phyloP scores from a whole-genome alignment of 2,797 vertebrate species.

The Peromyscus attwateri region DNA sequence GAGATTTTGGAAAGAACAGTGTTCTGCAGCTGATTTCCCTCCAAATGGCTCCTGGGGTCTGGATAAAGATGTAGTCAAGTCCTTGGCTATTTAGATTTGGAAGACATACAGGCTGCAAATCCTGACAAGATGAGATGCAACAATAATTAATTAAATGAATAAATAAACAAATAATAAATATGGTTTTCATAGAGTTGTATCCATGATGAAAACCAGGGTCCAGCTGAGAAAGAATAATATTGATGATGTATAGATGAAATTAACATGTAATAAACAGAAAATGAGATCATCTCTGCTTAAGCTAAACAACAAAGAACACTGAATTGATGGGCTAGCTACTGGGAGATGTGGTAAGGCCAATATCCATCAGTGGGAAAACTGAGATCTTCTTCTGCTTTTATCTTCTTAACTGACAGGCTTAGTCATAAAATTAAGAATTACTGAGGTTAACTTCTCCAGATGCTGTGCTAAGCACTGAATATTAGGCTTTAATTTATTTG shows the following conservation, averaged over 20 bases:
- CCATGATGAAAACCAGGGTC: background rate
- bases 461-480: background rate
- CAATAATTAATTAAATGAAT: background rate
- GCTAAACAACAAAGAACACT: background rate
- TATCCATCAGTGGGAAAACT: background rate
- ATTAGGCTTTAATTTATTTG: background rate
- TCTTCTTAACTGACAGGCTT: background rate
- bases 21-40: conserved; percentile 84
- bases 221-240: background rate
- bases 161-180: background rate
- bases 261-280: background rate
- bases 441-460: background rate
- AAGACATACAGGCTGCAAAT: conserved; percentile 80
- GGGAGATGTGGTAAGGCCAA: background rate
- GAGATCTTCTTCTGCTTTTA: background rate
- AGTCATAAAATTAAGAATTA: background rate
- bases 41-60: conserved; percentile 90
- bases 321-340: background rate
- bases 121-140: conserved; percentile 84
- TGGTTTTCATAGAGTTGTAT: background rate
- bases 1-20: too few species aligned
- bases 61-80: conserved; percentile 80
- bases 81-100: conserved; percentile 81
- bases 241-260: background rate
- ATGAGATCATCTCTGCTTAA: background rate